Evolutionary conservation across 2,888 invertebrate species (phyloP).

Genomic region (Morpho helenor): DNA sequence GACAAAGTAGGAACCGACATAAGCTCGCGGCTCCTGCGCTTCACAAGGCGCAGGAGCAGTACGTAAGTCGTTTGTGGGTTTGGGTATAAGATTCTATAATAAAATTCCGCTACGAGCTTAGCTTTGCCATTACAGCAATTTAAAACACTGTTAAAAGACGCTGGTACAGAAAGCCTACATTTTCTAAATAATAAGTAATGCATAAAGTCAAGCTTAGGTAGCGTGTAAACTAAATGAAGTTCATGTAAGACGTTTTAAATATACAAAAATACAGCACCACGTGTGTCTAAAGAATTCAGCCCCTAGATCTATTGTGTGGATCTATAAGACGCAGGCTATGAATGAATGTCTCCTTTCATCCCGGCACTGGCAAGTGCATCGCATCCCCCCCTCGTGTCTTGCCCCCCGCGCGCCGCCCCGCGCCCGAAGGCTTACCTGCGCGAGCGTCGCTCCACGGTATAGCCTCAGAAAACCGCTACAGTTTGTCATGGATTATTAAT

Average conservation of each 20-base stretch:
- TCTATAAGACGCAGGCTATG: neutral
- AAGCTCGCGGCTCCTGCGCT: no score
- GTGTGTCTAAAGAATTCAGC: neutral
- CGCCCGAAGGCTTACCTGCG: constrained; percentile 60
- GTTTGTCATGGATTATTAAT: constrained; percentile 40
- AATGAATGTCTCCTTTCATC: constrained; percentile 35
- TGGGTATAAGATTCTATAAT: no score
- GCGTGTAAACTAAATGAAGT: no score
- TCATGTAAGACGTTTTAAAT: neutral
- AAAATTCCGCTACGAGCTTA: no score
- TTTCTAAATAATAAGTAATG: no score
- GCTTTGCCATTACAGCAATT: no score
- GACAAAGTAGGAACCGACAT: no score
- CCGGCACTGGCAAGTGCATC: constrained; percentile 53
- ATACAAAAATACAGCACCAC: neutral
- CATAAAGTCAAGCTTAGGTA: no score
- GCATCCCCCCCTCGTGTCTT: constrained; percentile 33
- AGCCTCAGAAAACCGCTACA: constrained; percentile 61
- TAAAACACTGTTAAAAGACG: no score
- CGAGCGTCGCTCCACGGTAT: constrained; percentile 44
- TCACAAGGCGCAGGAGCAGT: no score
- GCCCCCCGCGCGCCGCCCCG: constrained; percentile 23
- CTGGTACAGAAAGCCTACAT: no score
- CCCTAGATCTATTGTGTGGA: neutral
- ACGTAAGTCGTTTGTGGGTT: no score